Evolutionary conservation across 2,888 invertebrate genomes (phyloP).

Genomic region (Nomada ferruginata): DNA sequence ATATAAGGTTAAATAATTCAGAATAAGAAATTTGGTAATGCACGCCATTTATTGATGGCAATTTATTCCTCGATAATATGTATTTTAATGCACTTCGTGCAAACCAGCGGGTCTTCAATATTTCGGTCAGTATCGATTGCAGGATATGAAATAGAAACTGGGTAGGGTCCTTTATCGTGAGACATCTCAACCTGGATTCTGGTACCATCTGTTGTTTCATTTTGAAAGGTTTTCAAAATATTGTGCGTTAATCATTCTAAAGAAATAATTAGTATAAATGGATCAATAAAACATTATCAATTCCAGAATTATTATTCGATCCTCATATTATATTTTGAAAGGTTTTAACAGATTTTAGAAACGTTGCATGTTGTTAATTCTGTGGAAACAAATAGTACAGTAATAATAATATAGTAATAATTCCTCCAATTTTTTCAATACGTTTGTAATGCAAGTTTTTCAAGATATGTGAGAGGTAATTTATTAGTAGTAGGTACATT

Average conservation of each 20-base stretch:
- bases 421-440: no score
- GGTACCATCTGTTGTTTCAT: not conserved
- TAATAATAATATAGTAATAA: no score
- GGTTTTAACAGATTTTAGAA: no score
- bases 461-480: no score
- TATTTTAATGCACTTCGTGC: not conserved
- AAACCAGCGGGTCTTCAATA: constrained; percentile 24
- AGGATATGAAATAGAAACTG: constrained; percentile 36
- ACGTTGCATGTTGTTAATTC: no score
- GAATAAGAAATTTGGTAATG: not conserved
- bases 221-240: not conserved
- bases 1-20: constrained; percentile 1
- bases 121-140: constrained; percentile 56
- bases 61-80: not conserved
- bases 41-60: no score
- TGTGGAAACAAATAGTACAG: no score
- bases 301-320: not conserved
- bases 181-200: constrained; percentile 36
- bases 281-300: not conserved
- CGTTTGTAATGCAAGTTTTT: no score
- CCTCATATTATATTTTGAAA: no score
- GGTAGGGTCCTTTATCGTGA: constrained; percentile 43
- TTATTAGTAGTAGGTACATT: no score
- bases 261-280: not conserved
- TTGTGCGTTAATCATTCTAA: not conserved